Evolutionary conservation across 2,797 vertebrate genomes (phyloP), one percentile per base, ranked within the genome.

Genomic region (Netta rufina): DNA sequence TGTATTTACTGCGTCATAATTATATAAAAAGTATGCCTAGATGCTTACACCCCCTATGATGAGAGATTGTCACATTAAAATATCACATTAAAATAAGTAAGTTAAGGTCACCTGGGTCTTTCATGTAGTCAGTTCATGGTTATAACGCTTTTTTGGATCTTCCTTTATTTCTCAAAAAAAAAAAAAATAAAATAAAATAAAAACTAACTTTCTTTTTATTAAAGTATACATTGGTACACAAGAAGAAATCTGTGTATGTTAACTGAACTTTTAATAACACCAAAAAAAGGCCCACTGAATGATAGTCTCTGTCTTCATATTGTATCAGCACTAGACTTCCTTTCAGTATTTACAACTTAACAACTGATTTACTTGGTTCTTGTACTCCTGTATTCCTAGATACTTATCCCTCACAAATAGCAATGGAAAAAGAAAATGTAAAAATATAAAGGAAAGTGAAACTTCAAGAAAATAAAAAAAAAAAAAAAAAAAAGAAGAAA

Each of bases 391-490:
- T 27, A 21, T 58, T 71, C 36, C 39, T 36, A n/a, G 33, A 19
- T 28, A 15, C 1, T 0, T 17, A 28, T 36, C 15, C 78, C 9
- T 60, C 22, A 25, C 9, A 1, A 0, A 1, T 16, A 16, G 56
- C 10, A 33, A 10, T 9, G 21, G 8, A 17, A 36, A 8, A 4
- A 39, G 16, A 14, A 84, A 56, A 32, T 9, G 33, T 0, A 0
- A 8, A 32, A 38, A 41, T 10, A 28, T 11, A 32, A 74, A 67
- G 15, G 4, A 66, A 62, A 85, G 10, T 5, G 62, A 69, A 76
- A 4, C 15, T 70, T 0, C 18, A 45, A 45, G 0, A 28, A 24
- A 9, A 30, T 36, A 9, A 79, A 47, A 15, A 16, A 21, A 25
- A 79, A 89, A 39, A 39, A 39, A 14, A 39, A 39, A 6, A 41